Percentiles rank a stretch among this genome's conserved stretches.
These are phyloP conservation scores for Trypoxylon attenuatum DNA, from an alignment of 2,888 invertebrate species.

Conservation along the genomic window DNA sequence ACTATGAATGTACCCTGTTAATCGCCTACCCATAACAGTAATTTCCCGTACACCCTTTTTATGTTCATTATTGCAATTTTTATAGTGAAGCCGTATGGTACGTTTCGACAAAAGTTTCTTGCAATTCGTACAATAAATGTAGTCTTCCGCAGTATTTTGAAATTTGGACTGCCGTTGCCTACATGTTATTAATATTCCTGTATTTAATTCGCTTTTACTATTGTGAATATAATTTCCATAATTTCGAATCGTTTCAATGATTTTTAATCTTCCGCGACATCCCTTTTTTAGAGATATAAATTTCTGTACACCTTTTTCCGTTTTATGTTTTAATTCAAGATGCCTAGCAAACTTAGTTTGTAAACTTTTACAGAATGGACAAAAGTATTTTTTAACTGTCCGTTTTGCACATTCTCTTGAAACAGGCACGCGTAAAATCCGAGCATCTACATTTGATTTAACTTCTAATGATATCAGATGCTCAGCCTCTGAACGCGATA, in stretches of 20 bases:
- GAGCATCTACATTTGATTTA: background rate
- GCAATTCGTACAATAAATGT: conserved; percentile 14
- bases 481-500: background rate
- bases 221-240: conserved; percentile 35
- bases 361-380: conserved; percentile 43
- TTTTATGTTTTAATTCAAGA: background rate
- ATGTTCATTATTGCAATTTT: conserved; percentile 29
- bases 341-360: conserved; percentile 8
- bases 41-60: no score
- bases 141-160: conserved; percentile 16
- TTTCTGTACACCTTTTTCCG: conserved; percentile 38
- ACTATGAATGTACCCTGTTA: conserved; percentile 38
- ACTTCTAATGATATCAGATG: background rate
- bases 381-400: conserved; percentile 27
- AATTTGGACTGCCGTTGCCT: conserved; percentile 33
- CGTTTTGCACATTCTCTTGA: background rate
- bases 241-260: conserved; percentile 34
- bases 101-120: conserved; percentile 37
- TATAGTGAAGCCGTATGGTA: conserved; percentile 41
- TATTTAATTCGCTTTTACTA: conserved; percentile 26
- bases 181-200: conserved; percentile 37
- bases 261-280: conserved; percentile 10
- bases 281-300: conserved; percentile 28
- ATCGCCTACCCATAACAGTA: no score
- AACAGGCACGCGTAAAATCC: background rate